These are phyloP conservation scores for Trichoplusia ni DNA, from an alignment of 1,140 invertebrate species.

Conservation along the genomic window DNA sequence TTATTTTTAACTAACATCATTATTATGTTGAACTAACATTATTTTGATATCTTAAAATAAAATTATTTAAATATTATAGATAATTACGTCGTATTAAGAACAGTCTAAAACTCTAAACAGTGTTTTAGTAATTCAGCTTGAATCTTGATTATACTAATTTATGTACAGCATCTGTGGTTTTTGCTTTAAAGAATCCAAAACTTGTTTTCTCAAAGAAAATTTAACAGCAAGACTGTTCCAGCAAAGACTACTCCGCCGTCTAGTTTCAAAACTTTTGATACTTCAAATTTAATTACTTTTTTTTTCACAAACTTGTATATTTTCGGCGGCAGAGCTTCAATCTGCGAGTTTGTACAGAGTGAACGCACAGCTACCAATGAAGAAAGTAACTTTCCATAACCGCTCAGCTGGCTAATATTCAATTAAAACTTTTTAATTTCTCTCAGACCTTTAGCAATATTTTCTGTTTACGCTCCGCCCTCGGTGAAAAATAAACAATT, in stretches of 20 bases:
- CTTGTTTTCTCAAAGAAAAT: too few species aligned
- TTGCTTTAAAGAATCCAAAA: too few species aligned
- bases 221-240: too few species aligned
- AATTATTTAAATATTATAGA: too few species aligned
- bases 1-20: too few species aligned
- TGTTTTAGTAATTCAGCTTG: too few species aligned
- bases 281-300: slow-evolving; percentile 62
- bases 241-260: neutral
- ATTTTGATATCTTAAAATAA: too few species aligned
- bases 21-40: too few species aligned
- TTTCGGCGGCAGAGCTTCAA: slow-evolving; percentile 46
- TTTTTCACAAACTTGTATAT: slow-evolving; percentile 41
- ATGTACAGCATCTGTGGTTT: too few species aligned
- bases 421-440: slow-evolving; percentile 72
- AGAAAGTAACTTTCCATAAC: slow-evolving; percentile 45
- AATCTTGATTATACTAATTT: too few species aligned
- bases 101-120: too few species aligned
- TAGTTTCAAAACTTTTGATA: slow-evolving; percentile 33
- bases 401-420: slow-evolving; percentile 67
- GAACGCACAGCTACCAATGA: slow-evolving; percentile 39
- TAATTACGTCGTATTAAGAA: too few species aligned
- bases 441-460: slow-evolving; percentile 51
- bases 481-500: slow-evolving; percentile 40
- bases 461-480: slow-evolving; percentile 52
- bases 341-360: slow-evolving; percentile 47